These are phyloP conservation scores for Pseudorasbora parva DNA, from an alignment of 2,113 vertebrate species.

Conservation along the genomic window DNA sequence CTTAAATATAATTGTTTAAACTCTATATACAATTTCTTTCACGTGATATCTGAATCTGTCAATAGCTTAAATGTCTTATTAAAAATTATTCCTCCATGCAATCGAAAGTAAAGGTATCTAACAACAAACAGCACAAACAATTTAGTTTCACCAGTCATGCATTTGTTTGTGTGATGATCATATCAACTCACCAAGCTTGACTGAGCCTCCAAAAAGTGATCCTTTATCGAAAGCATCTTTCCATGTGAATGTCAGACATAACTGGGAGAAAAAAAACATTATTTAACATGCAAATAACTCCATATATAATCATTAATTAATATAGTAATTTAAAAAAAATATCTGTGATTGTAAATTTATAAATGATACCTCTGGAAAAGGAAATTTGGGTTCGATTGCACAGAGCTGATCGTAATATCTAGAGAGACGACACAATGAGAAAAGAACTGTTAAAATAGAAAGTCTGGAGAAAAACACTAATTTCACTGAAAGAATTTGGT, in stretches of 20 bases:
- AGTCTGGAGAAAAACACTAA: no score
- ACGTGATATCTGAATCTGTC: background rate
- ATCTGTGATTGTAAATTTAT: background rate
- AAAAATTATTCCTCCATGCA: background rate
- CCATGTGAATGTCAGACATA: conserved; percentile 98
- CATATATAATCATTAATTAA: background rate
- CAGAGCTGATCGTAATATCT: conserved; percentile 98
- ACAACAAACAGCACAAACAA: background rate
- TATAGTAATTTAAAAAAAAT: background rate
- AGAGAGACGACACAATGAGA: conserved; percentile 39
- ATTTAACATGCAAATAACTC: background rate
- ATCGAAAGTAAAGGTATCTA: background rate
- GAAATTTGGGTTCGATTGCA: conserved; percentile 95
- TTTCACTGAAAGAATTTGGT: no score
- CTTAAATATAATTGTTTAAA: background rate
- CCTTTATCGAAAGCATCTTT: conserved; percentile 99
- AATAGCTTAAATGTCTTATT: background rate
- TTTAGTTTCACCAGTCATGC: background rate
- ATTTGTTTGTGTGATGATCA: background rate
- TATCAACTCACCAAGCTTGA: conserved; percentile 87
- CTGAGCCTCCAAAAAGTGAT: conserved; percentile 95
- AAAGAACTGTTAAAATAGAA: background rate
- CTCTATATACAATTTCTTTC: background rate
- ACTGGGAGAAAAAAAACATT: conserved; percentile 72
- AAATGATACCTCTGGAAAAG: conserved; percentile 90